phyloP scores from a whole-genome alignment of 2,888 invertebrate species.

The Eupithecia inturbata region DNA sequence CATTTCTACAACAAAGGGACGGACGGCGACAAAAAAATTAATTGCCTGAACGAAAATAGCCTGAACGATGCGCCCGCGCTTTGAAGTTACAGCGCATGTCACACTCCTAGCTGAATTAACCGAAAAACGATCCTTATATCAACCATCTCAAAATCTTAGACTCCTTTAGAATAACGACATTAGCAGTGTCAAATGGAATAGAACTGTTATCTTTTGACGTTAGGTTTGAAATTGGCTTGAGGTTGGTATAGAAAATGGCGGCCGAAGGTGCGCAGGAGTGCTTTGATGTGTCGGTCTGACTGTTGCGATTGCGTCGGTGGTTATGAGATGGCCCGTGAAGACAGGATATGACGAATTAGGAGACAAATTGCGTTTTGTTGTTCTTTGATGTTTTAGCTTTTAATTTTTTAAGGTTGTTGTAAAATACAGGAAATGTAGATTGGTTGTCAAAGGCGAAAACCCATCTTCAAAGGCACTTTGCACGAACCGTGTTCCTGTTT shows the following conservation, averaged over 20 bases:
- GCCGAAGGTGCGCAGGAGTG: conserved; percentile 13
- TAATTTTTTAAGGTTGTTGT: background rate
- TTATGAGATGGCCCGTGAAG: conserved; percentile 23
- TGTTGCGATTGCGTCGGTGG: conserved; percentile 21
- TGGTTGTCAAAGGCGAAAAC: background rate
- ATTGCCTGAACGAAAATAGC: conserved; percentile 73
- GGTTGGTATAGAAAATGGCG: background rate
- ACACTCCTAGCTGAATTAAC: conserved; percentile 1
- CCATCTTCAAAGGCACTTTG: background rate
- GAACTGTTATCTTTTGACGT: background rate
- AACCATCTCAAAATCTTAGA: conserved; percentile 1
- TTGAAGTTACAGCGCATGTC: conserved; percentile 61
- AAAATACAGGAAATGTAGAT: background rate
- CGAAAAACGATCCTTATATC: conserved; percentile 16
- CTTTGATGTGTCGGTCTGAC: conserved; percentile 25
- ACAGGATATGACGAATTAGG: conserved; percentile 36
- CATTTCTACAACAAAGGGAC: conserved; percentile 65
- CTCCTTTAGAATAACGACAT: background rate
- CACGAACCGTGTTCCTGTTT: background rate
- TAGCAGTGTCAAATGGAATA: conserved; percentile 2
- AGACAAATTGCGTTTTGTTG: conserved; percentile 16
- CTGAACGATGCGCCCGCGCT: conserved; percentile 57
- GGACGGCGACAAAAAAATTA: conserved; percentile 72
- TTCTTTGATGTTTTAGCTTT: conserved; percentile 14
- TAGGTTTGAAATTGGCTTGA: conserved; percentile 13